Evolutionary conservation across 2,113 vertebrate species (phyloP).

Genomic region (Cavia porcellus): DNA sequence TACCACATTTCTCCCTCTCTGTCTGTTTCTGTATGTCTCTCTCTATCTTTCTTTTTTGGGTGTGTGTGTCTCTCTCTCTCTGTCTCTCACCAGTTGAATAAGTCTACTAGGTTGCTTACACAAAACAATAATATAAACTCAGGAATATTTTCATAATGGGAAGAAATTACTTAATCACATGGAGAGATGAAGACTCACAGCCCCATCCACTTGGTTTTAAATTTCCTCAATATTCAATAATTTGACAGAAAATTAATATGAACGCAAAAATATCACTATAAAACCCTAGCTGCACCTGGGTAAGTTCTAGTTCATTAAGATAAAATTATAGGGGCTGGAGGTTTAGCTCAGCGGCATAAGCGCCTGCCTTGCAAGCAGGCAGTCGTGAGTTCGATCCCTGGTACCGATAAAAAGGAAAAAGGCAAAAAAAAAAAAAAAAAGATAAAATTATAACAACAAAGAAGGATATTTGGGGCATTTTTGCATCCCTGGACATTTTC

Average conservation of each 20-base stretch:
- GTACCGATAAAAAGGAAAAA: no score
- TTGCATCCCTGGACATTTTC: constrained; percentile 86
- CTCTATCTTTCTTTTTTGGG: background rate
- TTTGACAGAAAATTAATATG: background rate
- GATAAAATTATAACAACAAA: constrained; percentile 85
- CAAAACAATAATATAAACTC: background rate
- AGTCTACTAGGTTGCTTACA: background rate
- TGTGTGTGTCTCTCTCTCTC: no score
- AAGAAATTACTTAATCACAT: background rate
- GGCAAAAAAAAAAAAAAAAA: background rate
- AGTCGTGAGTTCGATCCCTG: no score
- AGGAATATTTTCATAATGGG: background rate
- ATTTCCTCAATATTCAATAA: background rate
- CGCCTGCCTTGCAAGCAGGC: no score
- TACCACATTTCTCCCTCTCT: background rate
- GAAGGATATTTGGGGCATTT: constrained; percentile 75
- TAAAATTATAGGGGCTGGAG: constrained; percentile 74
- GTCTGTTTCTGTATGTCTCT: no score
- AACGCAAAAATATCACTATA: background rate
- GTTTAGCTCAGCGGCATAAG: no score
- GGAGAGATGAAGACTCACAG: background rate
- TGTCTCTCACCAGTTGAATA: background rate
- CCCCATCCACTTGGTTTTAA: background rate
- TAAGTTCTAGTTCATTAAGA: constrained; percentile 72
- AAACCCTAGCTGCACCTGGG: constrained; percentile 52